These are phyloP conservation scores for Psettodes erumei DNA, from an alignment of 2,113 vertebrate genomes.

Conservation along the genomic window DNA sequence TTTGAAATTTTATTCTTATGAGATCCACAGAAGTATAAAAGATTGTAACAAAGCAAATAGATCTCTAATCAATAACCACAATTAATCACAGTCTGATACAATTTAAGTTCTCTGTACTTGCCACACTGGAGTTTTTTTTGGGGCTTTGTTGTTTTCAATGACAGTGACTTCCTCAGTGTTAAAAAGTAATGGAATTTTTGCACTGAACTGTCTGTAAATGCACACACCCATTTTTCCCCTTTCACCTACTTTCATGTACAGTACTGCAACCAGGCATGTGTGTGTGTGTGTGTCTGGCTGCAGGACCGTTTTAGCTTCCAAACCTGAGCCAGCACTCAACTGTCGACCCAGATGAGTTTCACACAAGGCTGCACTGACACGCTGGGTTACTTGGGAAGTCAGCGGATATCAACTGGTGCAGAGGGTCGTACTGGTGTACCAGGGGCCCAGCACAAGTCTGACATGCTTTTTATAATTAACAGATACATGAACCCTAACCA, in stretches of 20 bases:
- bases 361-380: not conserved
- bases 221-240: slow-evolving; percentile 1
- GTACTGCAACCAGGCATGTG: not conserved
- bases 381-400: slow-evolving; percentile 12
- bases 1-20: not conserved
- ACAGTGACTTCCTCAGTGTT: not conserved
- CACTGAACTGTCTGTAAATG: too few relatives aligned
- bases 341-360: slow-evolving; percentile 7
- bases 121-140: too few relatives aligned
- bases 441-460: not conserved
- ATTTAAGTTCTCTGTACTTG: too few relatives aligned
- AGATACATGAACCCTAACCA: not conserved
- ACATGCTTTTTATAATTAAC: not conserved
- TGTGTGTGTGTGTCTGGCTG: not conserved
- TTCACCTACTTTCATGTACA: slow-evolving; percentile 29
- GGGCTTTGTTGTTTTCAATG: not conserved
- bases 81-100: not conserved
- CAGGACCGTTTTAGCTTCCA: not conserved
- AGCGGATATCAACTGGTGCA: slow-evolving; percentile 1
- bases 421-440: not conserved
- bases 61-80: not conserved
- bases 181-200: not conserved
- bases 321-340: not conserved
- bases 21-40: not conserved
- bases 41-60: not conserved